These are phyloP conservation scores for Nymphicus hollandicus DNA, from an alignment of 2,113 vertebrate species.

Conservation along the genomic window DNA sequence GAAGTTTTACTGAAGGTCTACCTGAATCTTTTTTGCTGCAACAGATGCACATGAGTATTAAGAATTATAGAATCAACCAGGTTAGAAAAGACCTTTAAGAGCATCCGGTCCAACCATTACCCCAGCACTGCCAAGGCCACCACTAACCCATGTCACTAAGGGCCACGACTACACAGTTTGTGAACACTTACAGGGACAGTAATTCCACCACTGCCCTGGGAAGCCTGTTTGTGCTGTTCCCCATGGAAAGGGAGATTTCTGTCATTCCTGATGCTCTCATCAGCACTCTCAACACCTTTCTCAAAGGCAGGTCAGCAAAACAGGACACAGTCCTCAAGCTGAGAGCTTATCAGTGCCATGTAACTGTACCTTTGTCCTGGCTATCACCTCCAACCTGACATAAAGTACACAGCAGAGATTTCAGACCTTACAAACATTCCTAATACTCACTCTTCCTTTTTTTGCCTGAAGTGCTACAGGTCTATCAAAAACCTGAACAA, in stretches of 20 bases:
- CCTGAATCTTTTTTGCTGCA: neutral
- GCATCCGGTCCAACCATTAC: neutral
- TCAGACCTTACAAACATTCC: neutral
- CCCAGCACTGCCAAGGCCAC: neutral
- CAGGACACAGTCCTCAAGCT: neutral
- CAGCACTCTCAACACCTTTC: neutral
- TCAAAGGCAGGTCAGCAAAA: slow-evolving; percentile 23
- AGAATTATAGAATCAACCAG: neutral
- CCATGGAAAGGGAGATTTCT: neutral
- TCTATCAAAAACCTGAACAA: neutral
- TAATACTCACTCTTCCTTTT: neutral
- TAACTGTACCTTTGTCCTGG: neutral
- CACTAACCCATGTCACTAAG: neutral
- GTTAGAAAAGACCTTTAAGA: neutral
- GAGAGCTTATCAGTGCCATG: slow-evolving; percentile 13
- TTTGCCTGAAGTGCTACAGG: neutral
- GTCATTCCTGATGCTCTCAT: neutral
- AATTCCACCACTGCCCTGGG: neutral
- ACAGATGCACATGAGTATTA: neutral
- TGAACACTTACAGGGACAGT: neutral
- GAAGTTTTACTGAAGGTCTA: neutral
- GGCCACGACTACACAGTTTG: neutral
- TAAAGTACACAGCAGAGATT: neutral
- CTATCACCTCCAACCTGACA: slow-evolving; percentile 14
- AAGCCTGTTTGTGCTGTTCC: neutral